Percentiles rank a stretch among this genome's conserved stretches.
These are phyloP conservation scores for Setophaga kirtlandii DNA, from an alignment of 2,113 vertebrate species.

Conservation along the genomic window DNA sequence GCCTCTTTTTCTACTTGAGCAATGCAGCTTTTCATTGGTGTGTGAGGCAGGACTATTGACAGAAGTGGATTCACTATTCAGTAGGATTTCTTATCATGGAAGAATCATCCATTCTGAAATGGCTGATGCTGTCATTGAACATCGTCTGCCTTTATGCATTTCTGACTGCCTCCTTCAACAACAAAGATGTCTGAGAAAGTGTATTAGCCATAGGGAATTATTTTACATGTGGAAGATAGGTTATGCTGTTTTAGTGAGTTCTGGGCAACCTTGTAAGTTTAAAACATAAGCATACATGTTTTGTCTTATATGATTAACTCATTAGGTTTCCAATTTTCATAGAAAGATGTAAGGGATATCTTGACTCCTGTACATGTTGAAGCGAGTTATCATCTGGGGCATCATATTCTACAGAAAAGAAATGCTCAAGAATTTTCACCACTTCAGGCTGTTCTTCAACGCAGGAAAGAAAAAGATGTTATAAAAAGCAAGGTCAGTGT, in stretches of 20 bases:
- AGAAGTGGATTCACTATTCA: not conserved
- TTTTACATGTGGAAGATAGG: not conserved
- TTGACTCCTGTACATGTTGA: conserved; percentile 87
- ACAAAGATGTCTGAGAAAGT: not conserved
- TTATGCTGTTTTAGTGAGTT: not conserved
- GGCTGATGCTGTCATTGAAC: not conserved
- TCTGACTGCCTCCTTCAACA: not conserved
- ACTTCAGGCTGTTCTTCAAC: conserved; percentile 89
- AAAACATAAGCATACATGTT: conserved; percentile 37
- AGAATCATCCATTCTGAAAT: not conserved
- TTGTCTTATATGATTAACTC: conserved; percentile 60
- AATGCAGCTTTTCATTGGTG: not conserved
- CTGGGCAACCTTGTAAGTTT: conserved; percentile 13
- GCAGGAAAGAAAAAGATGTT: conserved; percentile 72
- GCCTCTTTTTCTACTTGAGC: not conserved
- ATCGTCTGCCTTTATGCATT: not conserved
- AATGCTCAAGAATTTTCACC: conserved; percentile 71
- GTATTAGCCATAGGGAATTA: not conserved
- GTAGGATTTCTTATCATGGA: not conserved
- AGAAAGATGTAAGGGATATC: conserved; percentile 93
- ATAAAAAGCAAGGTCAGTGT: conserved; percentile 83
- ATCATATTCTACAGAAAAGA: conserved; percentile 65
- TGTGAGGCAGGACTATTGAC: not conserved
- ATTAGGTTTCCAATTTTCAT: conserved; percentile 69
- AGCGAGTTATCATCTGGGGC: conserved; percentile 83